Conservation (phyloP, 1,140 invertebrate species). For the Hypsibius dujardini region DNA sequence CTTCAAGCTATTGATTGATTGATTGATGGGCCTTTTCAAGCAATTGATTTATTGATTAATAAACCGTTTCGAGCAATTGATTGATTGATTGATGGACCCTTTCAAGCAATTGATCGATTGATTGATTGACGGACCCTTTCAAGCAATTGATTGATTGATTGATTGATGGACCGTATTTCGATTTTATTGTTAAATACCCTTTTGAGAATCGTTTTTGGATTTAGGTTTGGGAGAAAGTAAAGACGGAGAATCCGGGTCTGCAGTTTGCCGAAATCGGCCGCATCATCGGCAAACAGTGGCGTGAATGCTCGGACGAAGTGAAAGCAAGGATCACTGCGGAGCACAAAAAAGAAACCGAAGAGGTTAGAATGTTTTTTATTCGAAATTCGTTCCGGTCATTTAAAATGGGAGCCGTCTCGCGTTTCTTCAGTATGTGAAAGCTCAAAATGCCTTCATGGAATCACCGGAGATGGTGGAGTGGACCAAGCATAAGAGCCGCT, state of each 20-base stretch:
- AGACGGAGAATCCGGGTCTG: constrained; percentile 78
- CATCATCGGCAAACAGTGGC: constrained; percentile 97
- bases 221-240: constrained; percentile 62
- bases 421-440: not conserved
- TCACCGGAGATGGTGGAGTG: not conserved
- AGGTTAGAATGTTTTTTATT: constrained; percentile 6
- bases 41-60: too few species aligned
- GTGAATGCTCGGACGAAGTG: constrained; percentile 73
- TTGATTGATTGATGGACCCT: too few species aligned
- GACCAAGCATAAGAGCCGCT: not conserved
- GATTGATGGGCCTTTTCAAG: too few species aligned
- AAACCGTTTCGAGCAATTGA: too few species aligned
- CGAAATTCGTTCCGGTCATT: not conserved
- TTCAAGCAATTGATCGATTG: too few species aligned
- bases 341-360: constrained; percentile 89
- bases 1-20: too few species aligned
- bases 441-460: constrained; percentile 8
- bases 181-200: too few species aligned
- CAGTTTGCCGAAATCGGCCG: constrained; percentile 97
- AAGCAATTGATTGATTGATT: too few species aligned
- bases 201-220: constrained; percentile 17
- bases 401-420: not conserved
- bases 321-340: constrained; percentile 89
- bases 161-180: constrained; percentile 18
- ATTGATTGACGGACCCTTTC: too few species aligned